Evolutionary conservation across 2,797 vertebrate genomes (phyloP).

Genomic region (Etheostoma perlongum): DNA sequence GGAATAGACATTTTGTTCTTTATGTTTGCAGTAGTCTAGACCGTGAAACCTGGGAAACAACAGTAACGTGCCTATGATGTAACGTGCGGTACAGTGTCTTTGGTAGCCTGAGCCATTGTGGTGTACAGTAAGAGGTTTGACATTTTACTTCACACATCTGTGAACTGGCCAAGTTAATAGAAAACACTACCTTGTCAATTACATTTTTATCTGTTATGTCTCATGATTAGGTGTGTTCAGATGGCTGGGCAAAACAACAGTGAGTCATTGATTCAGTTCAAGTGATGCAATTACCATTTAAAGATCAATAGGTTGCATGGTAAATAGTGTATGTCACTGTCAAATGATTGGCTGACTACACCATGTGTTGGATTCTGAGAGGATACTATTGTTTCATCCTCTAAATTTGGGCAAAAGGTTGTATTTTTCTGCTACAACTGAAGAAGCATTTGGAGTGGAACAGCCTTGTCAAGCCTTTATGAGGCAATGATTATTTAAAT

Average conservation of each 20-base stretch:
- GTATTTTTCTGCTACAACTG: neutral
- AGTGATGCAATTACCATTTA: neutral
- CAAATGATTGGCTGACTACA: neutral
- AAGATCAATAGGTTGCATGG: neutral
- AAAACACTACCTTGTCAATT: neutral
- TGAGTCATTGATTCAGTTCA: slow-evolving; percentile 3
- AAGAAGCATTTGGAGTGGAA: neutral
- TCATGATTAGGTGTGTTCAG: neutral
- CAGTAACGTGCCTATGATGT: neutral
- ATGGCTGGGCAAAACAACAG: neutral
- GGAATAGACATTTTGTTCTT: neutral
- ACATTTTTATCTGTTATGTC: neutral
- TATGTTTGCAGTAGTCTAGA: neutral
- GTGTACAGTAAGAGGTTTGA: neutral
- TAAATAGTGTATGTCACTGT: neutral
- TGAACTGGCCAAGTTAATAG: neutral
- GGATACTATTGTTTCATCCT: neutral
- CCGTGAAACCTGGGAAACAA: slow-evolving; percentile 8
- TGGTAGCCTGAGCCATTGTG: neutral
- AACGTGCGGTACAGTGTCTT: neutral
- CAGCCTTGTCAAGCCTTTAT: neutral
- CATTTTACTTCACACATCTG: neutral
- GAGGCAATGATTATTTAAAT: neutral
- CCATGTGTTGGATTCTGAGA: neutral
- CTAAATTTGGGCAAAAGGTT: neutral